Conservation (phyloP, 2,888 invertebrate species). For the Pedicia rivosa region DNA sequence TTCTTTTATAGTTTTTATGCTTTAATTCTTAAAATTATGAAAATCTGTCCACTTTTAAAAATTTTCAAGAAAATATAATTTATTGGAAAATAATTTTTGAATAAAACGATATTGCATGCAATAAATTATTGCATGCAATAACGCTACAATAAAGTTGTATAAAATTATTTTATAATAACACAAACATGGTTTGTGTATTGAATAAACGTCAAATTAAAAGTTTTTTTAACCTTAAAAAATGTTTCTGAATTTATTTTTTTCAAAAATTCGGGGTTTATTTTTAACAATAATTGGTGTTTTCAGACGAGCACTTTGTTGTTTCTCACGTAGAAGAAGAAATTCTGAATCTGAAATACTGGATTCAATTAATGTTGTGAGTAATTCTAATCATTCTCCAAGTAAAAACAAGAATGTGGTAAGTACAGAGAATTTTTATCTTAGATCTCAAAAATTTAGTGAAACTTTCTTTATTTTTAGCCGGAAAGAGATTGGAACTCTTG, state of each 20-base stretch:
- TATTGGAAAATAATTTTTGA: too few relatives aligned
- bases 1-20: too few relatives aligned
- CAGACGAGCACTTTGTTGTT: conserved; percentile 43
- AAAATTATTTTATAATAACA: too few relatives aligned
- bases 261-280: conserved; percentile 38
- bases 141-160: too few relatives aligned
- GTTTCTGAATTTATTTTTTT: conserved; percentile 32
- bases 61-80: too few relatives aligned
- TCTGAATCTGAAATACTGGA: conserved; percentile 38
- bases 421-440: conserved; percentile 1
- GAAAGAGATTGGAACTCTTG: conserved; percentile 41
- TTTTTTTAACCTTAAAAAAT: too few relatives aligned
- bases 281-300: conserved; percentile 36
- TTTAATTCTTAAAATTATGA: too few relatives aligned
- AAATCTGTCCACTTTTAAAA: too few relatives aligned
- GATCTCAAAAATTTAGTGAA: conserved; percentile 9
- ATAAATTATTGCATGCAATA: too few relatives aligned
- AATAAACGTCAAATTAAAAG: too few relatives aligned
- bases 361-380: conserved; percentile 34
- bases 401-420: conserved; percentile 10
- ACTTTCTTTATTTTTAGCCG: conserved; percentile 13
- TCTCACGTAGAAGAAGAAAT: conserved; percentile 35
- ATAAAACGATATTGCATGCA: too few relatives aligned
- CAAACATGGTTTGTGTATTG: too few relatives aligned
- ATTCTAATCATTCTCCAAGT: conserved; percentile 10